Evolutionary conservation across 1,140 invertebrate genomes (phyloP).

Genomic region (Pseudobourletiella spinata): DNA sequence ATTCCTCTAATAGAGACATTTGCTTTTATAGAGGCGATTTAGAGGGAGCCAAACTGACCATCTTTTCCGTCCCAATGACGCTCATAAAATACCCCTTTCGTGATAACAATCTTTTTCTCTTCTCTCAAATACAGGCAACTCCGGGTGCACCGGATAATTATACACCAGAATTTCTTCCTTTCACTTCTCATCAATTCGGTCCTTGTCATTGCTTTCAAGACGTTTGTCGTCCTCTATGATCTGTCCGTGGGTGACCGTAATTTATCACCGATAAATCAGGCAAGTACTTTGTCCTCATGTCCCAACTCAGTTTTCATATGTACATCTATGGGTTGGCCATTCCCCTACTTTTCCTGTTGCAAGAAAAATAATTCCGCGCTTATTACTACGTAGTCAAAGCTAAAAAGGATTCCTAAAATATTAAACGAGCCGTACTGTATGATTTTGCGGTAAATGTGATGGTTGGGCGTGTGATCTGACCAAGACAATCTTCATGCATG

Average conservation of each 20-base stretch:
- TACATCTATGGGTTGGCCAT: no score
- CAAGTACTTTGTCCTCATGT: constrained; percentile 1
- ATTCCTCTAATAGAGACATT: constrained; percentile 4
- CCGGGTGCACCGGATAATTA: constrained; percentile 44
- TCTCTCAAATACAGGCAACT: constrained; percentile 40
- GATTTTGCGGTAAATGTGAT: no score
- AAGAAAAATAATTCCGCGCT: neutral
- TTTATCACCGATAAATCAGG: constrained; percentile 13
- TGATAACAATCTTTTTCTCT: constrained; percentile 18
- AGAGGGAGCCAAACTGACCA: constrained; percentile 1
- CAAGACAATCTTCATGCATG: no score
- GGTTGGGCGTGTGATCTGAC: no score
- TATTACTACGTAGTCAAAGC: no score
- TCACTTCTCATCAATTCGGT: constrained; percentile 46
- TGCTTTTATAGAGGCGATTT: constrained; percentile 7
- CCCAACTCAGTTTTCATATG: no score
- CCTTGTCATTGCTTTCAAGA: constrained; percentile 42
- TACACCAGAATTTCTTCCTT: constrained; percentile 49
- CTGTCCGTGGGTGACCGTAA: constrained; percentile 16
- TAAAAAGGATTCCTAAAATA: no score
- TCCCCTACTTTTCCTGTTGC: neutral
- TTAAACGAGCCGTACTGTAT: no score
- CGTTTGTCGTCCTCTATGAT: constrained; percentile 42
- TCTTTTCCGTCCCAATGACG: neutral
- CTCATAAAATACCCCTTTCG: neutral